A percentile compares a stretch with the other conserved stretches of the same genome.
Conservation (phyloP, 2,113 vertebrate genomes). For the Apodemus speciosus region DNA sequence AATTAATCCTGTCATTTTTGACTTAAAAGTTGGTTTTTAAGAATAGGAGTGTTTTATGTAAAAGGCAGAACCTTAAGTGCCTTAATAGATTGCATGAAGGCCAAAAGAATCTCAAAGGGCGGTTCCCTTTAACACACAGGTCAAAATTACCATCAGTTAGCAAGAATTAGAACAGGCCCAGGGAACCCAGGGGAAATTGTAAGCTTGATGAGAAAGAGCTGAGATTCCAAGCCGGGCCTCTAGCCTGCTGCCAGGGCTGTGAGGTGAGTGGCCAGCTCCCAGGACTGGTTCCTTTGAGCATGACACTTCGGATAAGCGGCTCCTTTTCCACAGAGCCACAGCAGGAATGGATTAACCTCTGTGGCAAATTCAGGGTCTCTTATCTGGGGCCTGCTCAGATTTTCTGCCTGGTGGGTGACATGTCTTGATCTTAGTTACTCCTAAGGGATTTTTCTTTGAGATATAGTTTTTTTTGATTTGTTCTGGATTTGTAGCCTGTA, state of each 20-base stretch:
- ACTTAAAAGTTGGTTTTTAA: slow-evolving; percentile 78
- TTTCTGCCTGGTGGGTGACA: slow-evolving; percentile 53
- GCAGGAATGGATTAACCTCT: slow-evolving; percentile 56
- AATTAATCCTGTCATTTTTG: slow-evolving; percentile 80
- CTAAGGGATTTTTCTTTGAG: not conserved
- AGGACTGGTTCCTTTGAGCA: slow-evolving; percentile 36
- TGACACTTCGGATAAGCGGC: slow-evolving; percentile 49
- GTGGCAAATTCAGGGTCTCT: not conserved
- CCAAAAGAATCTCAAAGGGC: slow-evolving; percentile 70
- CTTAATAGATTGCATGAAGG: slow-evolving; percentile 68
- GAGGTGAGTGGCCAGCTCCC: slow-evolving; percentile 29
- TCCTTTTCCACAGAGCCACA: slow-evolving; percentile 58
- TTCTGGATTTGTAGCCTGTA: slow-evolving; percentile 46
- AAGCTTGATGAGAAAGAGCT: slow-evolving; percentile 45
- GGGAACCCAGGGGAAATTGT: slow-evolving; percentile 65
- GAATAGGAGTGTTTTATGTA: slow-evolving; percentile 62
- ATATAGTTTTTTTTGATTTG: slow-evolving; percentile 1
- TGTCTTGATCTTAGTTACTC: not conserved
- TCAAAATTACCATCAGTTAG: slow-evolving; percentile 78
- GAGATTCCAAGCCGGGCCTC: slow-evolving; percentile 50
- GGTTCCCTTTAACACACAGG: slow-evolving; percentile 75
- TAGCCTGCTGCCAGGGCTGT: not conserved
- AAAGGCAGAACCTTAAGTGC: slow-evolving; percentile 71
- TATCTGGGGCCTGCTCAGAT: slow-evolving; percentile 55
- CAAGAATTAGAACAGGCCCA: slow-evolving; percentile 68